Base-by-base conservation (phyloP, 2,797 vertebrate species). In the Hydrolagus colliei region DNA sequence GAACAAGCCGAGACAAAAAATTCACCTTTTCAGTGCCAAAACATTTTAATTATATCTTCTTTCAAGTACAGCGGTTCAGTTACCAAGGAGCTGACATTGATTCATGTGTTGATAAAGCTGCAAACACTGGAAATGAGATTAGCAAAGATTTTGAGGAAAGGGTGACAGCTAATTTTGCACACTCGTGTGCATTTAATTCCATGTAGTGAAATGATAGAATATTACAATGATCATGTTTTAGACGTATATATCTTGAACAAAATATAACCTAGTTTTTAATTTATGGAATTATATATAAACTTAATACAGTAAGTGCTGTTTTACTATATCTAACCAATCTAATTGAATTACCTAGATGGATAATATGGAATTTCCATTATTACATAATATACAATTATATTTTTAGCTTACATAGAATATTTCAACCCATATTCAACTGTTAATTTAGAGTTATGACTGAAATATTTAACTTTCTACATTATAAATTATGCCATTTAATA, bases 1-100 rank as follows among this genome's bases (percentile, higher is more conserved):
- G 95, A 95, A 94, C 91, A 89, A 90, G 89, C 91, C 94, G 96
- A 94, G 94, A 94, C 93, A 94, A 92, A 84, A 93, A 92, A 95
- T 96, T 96, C 95, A 95, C 96, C 95, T 95, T 96, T 95, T 95
- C 94, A 94, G 93, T 95, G 95, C 95, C 96, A 96, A 98, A 99
- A 99, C 97, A 97, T 98, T 98, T 99, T 98, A 98, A 99, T 98
- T 98, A 98, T 97, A 98, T 98, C 97, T 98, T 95, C 96, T 97
- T 94, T 95, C 95, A 96, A 96, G 95, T 96, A 96, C 92, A 95
- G 95, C 93, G 94, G 96, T 96, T 98, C 96, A 96, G 97, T 98
- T 98, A 98, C 96, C 96, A 96, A 98, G 96, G 96, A 97, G 94
- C 94, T 99, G 98, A 99, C 98, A 98, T 96, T 99, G 97, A 99